Conservation (phyloP, 53 echinoderm and acorn worm genomes). For the Henricia sp. region DNA sequence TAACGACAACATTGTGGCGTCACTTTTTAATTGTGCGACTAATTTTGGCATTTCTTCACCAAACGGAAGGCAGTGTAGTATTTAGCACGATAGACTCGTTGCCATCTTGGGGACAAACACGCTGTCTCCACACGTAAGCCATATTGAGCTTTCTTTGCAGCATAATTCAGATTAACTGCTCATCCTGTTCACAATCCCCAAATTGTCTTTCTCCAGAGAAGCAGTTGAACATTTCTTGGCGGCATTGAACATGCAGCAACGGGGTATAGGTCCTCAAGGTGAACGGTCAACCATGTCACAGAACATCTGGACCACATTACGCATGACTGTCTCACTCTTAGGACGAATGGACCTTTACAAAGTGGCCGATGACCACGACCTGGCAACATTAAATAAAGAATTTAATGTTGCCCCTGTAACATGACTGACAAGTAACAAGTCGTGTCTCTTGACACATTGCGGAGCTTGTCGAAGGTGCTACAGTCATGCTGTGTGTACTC, state of each 20-base stretch:
- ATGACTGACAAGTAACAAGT: slow-evolving; percentile 50
- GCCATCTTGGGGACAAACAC: too few relatives aligned
- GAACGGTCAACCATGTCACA: slow-evolving; percentile 88
- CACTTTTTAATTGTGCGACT: too few relatives aligned
- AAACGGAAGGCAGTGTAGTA: too few relatives aligned
- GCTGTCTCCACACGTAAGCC: too few relatives aligned
- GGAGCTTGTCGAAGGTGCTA: slow-evolving; percentile 46
- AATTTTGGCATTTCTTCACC: too few relatives aligned
- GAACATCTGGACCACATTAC: slow-evolving; percentile 96
- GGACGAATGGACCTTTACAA: slow-evolving; percentile 83
- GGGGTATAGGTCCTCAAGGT: slow-evolving; percentile 83
- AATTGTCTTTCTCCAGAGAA: slow-evolving; percentile 78
- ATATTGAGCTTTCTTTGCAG: too few relatives aligned
- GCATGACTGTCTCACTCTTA: slow-evolving; percentile 93
- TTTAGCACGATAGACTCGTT: too few relatives aligned
- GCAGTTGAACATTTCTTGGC: slow-evolving; percentile 92
- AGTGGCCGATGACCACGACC: slow-evolving; percentile 80
- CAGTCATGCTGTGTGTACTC: slow-evolving; percentile 48
- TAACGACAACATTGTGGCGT: too few relatives aligned
- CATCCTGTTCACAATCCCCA: too few relatives aligned
- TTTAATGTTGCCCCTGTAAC: slow-evolving; percentile 55
- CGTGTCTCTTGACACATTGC: neutral
- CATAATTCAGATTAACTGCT: too few relatives aligned
- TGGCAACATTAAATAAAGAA: slow-evolving; percentile 72
- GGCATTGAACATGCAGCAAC: slow-evolving; percentile 87